phyloP scores from a whole-genome alignment of 2,888 invertebrate genomes.

The Eilema sororculum region DNA sequence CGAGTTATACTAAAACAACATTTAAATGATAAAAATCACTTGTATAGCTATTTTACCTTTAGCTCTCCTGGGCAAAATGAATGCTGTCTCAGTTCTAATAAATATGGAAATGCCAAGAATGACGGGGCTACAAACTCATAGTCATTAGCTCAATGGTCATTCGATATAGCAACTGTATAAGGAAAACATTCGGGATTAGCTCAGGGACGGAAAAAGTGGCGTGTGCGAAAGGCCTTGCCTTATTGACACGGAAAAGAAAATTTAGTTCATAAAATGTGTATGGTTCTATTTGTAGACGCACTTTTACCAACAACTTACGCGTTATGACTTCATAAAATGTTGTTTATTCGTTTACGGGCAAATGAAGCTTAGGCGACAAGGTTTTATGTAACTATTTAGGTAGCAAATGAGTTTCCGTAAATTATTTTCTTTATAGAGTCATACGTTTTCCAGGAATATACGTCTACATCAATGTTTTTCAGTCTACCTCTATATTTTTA shows the following conservation, averaged over 20 bases:
- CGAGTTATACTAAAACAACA: too few relatives aligned
- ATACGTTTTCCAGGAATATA: not conserved
- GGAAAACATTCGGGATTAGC: conserved; percentile 38
- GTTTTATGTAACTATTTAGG: not conserved
- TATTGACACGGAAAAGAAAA: conserved; percentile 35
- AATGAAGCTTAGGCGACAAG: conserved; percentile 1
- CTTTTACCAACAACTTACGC: not conserved
- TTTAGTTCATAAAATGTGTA: conserved; percentile 27
- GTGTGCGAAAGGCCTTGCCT: conserved; percentile 22
- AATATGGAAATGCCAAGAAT: conserved; percentile 35
- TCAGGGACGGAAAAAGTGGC: conserved; percentile 31
- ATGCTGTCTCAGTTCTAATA: conserved; percentile 28
- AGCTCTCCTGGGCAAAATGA: conserved; percentile 9
- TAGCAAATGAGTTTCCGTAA: not conserved
- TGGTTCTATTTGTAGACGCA: conserved; percentile 16
- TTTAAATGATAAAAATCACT: conserved; percentile 17
- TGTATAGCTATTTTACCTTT: conserved; percentile 16
- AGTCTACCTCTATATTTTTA: not conserved
- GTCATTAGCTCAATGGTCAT: conserved; percentile 49
- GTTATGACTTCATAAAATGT: not conserved
- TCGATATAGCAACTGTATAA: conserved; percentile 41
- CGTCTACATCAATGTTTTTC: not conserved
- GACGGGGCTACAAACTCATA: conserved; percentile 30
- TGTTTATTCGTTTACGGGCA: not conserved
- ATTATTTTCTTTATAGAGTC: not conserved